Evolutionary conservation across 1,140 invertebrate species (phyloP).

Genomic region (Bombus difficillimus): DNA sequence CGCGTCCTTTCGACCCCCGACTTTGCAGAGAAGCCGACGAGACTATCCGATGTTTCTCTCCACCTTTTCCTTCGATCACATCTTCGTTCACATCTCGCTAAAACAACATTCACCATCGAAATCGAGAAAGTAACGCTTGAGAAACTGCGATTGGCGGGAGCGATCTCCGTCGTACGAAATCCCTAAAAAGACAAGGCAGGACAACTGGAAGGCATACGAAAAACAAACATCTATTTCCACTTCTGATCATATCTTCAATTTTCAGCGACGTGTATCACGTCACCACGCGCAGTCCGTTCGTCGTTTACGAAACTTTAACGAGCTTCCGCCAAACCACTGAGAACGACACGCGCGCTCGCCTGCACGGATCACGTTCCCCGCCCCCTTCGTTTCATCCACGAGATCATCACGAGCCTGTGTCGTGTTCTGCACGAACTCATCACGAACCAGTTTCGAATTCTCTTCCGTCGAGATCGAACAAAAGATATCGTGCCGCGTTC

Average conservation of each 20-base stretch:
- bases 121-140: conserved; percentile 31
- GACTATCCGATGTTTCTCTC: not conserved
- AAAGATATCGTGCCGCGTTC: not conserved
- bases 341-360: not conserved
- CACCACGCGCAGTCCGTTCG: not conserved
- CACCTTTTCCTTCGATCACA: not conserved
- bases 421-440: not conserved
- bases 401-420: not conserved
- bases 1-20: conserved; percentile 22
- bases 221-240: no score
- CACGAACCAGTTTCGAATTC: not conserved
- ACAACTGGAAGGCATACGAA: not conserved
- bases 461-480: not conserved
- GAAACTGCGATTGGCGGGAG: conserved; percentile 31
- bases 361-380: not conserved
- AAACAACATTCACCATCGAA: not conserved
- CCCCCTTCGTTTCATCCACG: not conserved
- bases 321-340: not conserved
- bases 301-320: conserved; percentile 1
- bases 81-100: not conserved
- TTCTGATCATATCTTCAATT: conserved; percentile 23
- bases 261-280: conserved; percentile 16
- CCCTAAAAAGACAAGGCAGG: not conserved
- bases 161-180: not conserved
- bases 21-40: not conserved